A percentile compares a stretch with the other conserved stretches of the same genome.
Evolutionary conservation across 2,113 vertebrate genomes (phyloP).

Genomic region (Anser brachyrhynchus): DNA sequence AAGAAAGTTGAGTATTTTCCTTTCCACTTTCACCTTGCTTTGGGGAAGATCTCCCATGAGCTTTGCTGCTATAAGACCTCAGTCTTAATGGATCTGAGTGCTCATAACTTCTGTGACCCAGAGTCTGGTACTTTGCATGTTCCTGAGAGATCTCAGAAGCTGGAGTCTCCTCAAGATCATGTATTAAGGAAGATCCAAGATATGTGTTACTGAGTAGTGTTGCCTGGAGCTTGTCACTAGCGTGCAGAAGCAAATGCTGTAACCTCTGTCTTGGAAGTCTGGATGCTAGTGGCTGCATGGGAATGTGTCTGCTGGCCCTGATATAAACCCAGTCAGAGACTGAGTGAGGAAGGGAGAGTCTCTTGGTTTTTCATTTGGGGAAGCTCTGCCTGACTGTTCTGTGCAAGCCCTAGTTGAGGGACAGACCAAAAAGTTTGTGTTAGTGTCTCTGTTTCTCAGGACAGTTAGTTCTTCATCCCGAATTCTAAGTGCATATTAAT

Average conservation of each 20-base stretch:
- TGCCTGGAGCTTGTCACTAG: not conserved
- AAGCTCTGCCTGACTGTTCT: not conserved
- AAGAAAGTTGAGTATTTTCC: not conserved
- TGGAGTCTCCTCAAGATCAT: not conserved
- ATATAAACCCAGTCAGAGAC: not conserved
- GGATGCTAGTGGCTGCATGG: not conserved
- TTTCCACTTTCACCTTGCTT: not conserved
- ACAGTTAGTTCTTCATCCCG: not conserved
- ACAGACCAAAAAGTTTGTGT: not conserved
- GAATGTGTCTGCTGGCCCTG: not conserved
- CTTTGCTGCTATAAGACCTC: not conserved
- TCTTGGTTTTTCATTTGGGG: not conserved
- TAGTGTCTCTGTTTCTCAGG: not conserved
- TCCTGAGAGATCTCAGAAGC: not conserved
- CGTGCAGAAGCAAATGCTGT: not conserved
- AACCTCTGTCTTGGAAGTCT: not conserved
- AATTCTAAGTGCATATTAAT: not conserved
- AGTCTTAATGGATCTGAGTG: not conserved
- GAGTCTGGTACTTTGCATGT: not conserved
- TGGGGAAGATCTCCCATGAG: not conserved
- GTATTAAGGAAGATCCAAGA: not conserved
- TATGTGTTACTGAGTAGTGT: fast-evolving
- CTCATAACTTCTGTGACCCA: not conserved
- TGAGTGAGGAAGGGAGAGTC: not conserved
- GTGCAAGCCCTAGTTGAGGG: not conserved